Base-by-base conservation (phyloP, 2,113 vertebrate genomes). In the Phycodurus eques region DNA sequence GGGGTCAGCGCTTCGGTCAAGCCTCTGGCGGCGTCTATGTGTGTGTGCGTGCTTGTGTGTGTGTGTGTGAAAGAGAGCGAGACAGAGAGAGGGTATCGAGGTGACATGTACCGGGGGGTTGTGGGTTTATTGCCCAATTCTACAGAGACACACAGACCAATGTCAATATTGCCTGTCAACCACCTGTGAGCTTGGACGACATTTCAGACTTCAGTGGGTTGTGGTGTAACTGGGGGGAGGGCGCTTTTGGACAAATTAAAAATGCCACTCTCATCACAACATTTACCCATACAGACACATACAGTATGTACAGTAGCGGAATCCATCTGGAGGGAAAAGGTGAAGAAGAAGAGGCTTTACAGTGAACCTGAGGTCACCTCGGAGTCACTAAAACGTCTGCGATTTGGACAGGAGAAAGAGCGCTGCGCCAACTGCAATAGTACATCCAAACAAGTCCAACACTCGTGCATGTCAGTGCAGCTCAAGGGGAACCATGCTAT, bases 161-260 rank as follows among this genome's bases (percentile, higher is more conserved):
- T 84, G 88, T 89, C 87, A 89, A 89, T 92, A 88, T 92, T 92
- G 84, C 90, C 88, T 51, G 63, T 90, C 88, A 87, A 90, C 89
- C 85, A 87, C 75, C 72, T 77, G 89, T 80, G 85, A 92, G 80
- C 74, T 88, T 87, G 87, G 85, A 87, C 85, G 75, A 86, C 86
- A 78, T 74, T 51, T 62, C 79, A 79, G 84, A 75, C 76, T 80
- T 79, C 66, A 54, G 77, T 72, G 85, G 71, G 81, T 80, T 80
- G 68, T 74, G 44, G 70, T 82, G 79, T 75, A 85, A 73, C 62
- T 62, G 20, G 27, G 56, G 35, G 61, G 63, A 57, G 68, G 42
- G 54, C 67, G 71, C 70, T 73, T 67, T 64, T 57, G 72, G 69
- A 62, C 15, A 69, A 70, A 76, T 60, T 64, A 80, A 78, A 27